These are phyloP conservation scores for Sapajus apella DNA, from an alignment of 2,113 vertebrate genomes.

Conservation along the genomic window DNA sequence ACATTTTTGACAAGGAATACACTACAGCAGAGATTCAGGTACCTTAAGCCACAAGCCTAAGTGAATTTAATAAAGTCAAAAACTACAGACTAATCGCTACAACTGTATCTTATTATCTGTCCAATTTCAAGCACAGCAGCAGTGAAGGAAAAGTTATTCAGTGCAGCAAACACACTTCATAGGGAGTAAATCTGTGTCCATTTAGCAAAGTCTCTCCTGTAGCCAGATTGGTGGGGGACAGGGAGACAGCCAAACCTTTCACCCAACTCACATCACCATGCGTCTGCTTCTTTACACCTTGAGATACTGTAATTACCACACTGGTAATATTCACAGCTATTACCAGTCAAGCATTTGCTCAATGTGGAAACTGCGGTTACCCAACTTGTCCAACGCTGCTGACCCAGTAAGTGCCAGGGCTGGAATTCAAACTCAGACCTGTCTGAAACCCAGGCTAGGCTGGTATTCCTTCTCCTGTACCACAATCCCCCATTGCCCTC, in stretches of 20 bases:
- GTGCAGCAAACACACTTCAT: neutral
- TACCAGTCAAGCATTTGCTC: too few relatives aligned
- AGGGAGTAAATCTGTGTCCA: slow-evolving; percentile 7
- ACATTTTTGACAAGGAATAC: slow-evolving; percentile 48
- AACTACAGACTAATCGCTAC: slow-evolving; percentile 69
- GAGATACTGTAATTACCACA: rapidly evolving
- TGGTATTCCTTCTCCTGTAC: rapidly evolving
- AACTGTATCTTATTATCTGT: slow-evolving; percentile 57
- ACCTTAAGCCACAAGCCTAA: slow-evolving; percentile 21
- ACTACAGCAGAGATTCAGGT: slow-evolving; percentile 39
- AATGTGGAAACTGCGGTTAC: rapidly evolving
- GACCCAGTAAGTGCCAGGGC: rapidly evolving
- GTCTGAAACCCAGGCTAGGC: neutral
- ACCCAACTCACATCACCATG: rapidly evolving
- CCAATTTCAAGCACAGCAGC: slow-evolving; percentile 48
- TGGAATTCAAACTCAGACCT: rapidly evolving
- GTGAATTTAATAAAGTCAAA: slow-evolving; percentile 57
- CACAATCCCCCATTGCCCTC: rapidly evolving
- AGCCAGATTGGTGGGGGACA: rapidly evolving
- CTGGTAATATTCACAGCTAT: rapidly evolving
- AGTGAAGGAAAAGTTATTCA: slow-evolving; percentile 19
- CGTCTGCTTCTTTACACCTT: rapidly evolving
- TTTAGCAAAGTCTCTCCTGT: rapidly evolving
- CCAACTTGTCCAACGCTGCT: rapidly evolving
- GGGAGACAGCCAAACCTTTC: rapidly evolving